These are phyloP conservation scores for Micoletzkya japonica DNA, from an alignment of 2,888 invertebrate genomes.

Conservation along the genomic window DNA sequence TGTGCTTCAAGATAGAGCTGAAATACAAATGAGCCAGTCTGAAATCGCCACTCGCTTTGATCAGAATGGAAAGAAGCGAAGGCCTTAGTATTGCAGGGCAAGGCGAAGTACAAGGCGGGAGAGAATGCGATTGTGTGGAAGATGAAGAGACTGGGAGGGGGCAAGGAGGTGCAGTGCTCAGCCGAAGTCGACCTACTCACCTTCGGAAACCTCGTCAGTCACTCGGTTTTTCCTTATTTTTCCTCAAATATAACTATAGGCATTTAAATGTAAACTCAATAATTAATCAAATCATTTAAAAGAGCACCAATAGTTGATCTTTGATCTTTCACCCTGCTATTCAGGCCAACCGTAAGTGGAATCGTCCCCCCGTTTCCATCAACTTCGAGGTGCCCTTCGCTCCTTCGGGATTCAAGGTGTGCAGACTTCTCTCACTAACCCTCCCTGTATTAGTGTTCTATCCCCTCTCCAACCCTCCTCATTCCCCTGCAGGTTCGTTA, in stretches of 20 bases:
- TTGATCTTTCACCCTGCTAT: not conserved
- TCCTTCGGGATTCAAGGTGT: constrained; percentile 90
- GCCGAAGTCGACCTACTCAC: constrained; percentile 97
- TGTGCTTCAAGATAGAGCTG: not conserved
- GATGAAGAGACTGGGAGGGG: constrained; percentile 79
- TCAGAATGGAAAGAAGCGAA: not conserved
- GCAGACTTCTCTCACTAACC: not conserved
- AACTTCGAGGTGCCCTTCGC: constrained; percentile 99
- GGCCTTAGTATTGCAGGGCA: constrained; percentile 68
- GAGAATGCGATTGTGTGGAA: constrained; percentile 97
- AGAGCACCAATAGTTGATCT: not conserved
- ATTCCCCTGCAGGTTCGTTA: constrained; percentile 76
- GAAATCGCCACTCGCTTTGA: not conserved
- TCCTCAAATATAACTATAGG: too few species aligned
- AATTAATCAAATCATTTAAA: constrained; percentile 73
- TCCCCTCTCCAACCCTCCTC: not conserved
- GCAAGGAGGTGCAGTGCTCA: constrained; percentile 98
- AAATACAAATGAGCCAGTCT: not conserved
- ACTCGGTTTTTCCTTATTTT: too few species aligned
- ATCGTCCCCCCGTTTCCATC: constrained; percentile 98
- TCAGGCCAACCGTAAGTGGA: constrained; percentile 85
- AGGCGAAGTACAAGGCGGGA: constrained; percentile 98
- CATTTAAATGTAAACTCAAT: too few species aligned
- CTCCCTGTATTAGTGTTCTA: not conserved
- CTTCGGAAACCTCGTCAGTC: constrained; percentile 77